Evolutionary conservation across 2,113 vertebrate species (phyloP), one percentile per base, ranked within the genome.

Genomic region (Microcebus lehilahytsara): DNA sequence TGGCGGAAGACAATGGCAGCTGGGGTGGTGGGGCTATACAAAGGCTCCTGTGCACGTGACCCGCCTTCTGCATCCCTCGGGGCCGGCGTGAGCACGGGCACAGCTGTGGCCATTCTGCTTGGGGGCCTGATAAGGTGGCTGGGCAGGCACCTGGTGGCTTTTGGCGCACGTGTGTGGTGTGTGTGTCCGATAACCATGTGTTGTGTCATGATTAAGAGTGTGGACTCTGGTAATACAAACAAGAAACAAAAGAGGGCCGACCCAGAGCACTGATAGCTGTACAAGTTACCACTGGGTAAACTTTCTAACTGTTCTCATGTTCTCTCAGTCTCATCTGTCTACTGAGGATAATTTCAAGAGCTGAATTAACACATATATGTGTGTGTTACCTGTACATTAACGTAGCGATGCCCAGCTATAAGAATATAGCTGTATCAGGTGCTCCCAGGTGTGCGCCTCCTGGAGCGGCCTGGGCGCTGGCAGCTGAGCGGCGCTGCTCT

Each of bases 91-190:
- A 88, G 75, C 95, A 83, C 75, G 67, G 78, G 74, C 56, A 74
- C 97, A 97, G 95, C 84, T 96, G 96, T 51, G 83, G 86, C 62
- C 93, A 23, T 27, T 69, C 83, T 79, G 77, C 51, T 27, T 46
- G 23, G 20, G 14, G 62, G 40, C 42, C 77, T 58, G 97, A 97
- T 97, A 97, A 97, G 90, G 60, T 23, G 9, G n/a, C 34, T 80
- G 80, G 37, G 19, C 1, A 2, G 32, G 19, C 91, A 42, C 42
- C 32, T 85, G 40, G 34, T 10, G 27, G 30, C 27, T 46, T 40
- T 79, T 16, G 66, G 0, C 49, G 40, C 51, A 19, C 14, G 16
- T n/a, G 23, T 40, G 37, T 51, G 74, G 74, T n/a, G 6, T 9
- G 22, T 51, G 27, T 49, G 14, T 56, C 32, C 25, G 40, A 79